Evolutionary conservation across 2,888 invertebrate genomes (phyloP), one percentile per base, ranked within the genome.

Genomic region (Epistrophe eligans): DNA sequence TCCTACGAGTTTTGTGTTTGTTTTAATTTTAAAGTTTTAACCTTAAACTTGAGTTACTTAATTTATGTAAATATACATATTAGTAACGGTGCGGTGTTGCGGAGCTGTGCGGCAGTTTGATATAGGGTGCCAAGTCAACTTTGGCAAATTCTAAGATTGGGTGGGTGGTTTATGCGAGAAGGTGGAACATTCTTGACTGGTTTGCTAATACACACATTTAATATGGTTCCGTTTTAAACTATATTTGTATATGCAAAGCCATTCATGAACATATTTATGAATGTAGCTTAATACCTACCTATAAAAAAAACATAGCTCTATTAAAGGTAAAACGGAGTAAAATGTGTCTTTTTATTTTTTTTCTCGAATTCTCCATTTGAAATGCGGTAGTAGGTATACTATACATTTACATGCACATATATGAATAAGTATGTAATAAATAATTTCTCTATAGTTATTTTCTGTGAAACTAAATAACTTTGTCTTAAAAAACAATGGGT

Each of bases 1-100:
- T 72, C 67, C 80, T 67, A 84, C 84, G 67, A 48, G 15, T 38
- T 38, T 7, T 19, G 24, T 32, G 32, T 64, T 58, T 58, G 57
- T 72, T 66, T 52, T 35, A 43, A 13, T 62, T 66, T 66, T 28
- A 7, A 66, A 17, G 13, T 17, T 55, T 35, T n/a, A 40, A 70
- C 52, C 70, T 55, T 55, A 70, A 70, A 55, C 70, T 70, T 70
- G 52, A 50, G 17, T 67, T 24, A 15, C 0, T 38, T 17, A 48
- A 32, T 66, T 66, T 66, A 32, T 24, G 24, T 24, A 2, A 48
- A 66, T 66, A 35, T 9, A 35, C 35, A 35, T 8, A 55, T 55
- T 28, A 28, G 0, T 55, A 32, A 28, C 15, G 28, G 55, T 15
- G 50, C 24, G 19, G 11, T 11, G 19, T 0, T 2, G 28, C 28